Evolutionary conservation across 2,888 invertebrate genomes (phyloP).

Genomic region (Athalia rosae): DNA sequence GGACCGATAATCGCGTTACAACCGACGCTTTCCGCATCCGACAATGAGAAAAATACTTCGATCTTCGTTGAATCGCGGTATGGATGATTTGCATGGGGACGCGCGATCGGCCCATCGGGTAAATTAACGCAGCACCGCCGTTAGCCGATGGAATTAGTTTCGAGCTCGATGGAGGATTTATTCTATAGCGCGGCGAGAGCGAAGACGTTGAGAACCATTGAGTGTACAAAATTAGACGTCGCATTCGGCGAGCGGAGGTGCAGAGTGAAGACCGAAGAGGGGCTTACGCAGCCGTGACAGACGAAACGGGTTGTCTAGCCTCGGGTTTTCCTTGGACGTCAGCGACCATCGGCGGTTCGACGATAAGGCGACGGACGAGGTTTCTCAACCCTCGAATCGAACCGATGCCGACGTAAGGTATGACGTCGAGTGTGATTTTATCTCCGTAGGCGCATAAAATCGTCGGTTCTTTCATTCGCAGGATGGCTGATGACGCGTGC

Average conservation of each 20-base stretch:
- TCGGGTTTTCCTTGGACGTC: conserved; percentile 9
- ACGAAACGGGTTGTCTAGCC: conserved; percentile 35
- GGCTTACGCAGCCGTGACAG: conserved; percentile 37
- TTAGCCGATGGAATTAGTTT: conserved; percentile 33
- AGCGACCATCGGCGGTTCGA: conserved; percentile 18
- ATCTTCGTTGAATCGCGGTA: no score
- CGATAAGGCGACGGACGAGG: not conserved
- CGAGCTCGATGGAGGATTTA: conserved; percentile 19
- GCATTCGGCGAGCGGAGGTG: conserved; percentile 41
- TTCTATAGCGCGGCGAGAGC: conserved; percentile 8
- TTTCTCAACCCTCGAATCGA: not conserved
- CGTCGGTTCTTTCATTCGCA: not conserved
- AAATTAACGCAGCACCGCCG: conserved; percentile 3
- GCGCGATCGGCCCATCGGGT: not conserved
- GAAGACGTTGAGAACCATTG: conserved; percentile 41
- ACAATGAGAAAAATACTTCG: not conserved
- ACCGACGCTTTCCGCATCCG: not conserved
- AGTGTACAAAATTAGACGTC: conserved; percentile 43
- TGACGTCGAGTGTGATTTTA: not conserved
- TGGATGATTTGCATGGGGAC: not conserved
- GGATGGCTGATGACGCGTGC: conserved; percentile 26
- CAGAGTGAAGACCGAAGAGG: conserved; percentile 35
- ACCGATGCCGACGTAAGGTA: not conserved
- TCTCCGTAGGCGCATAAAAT: not conserved
- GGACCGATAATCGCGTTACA: not conserved